These are phyloP conservation scores for Abramis brama DNA, from an alignment of 2,113 vertebrate species.

Conservation along the genomic window DNA sequence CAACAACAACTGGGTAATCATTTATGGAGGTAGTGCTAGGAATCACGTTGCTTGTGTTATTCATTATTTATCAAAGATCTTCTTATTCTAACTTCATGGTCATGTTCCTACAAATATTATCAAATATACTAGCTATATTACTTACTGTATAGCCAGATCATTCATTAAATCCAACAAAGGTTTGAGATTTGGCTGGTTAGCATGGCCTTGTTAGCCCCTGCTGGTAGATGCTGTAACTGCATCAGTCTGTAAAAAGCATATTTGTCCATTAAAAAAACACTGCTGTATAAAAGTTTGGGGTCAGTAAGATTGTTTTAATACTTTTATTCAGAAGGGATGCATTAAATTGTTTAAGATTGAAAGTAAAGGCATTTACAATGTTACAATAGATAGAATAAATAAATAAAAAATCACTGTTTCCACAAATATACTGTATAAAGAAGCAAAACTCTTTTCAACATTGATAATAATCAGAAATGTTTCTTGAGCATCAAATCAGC, in stretches of 20 bases:
- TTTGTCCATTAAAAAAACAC: background rate
- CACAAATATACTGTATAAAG: no score
- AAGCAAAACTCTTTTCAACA: no score
- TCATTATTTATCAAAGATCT: background rate
- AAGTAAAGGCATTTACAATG: no score
- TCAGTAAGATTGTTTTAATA: background rate
- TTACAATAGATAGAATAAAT: no score
- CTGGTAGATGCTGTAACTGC: background rate
- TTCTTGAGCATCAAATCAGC: no score
- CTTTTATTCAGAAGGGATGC: no score
- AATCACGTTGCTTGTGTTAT: background rate
- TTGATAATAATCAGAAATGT: no score
- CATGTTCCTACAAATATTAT: background rate
- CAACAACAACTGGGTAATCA: constrained; percentile 19
- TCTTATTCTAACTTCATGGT: background rate
- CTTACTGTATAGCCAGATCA: background rate
- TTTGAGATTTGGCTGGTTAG: background rate
- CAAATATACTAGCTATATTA: background rate
- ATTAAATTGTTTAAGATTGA: no score
- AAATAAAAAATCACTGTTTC: no score
- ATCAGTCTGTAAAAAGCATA: background rate
- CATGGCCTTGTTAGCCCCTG: background rate
- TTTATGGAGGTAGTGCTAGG: constrained; percentile 34
- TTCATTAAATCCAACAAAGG: background rate
- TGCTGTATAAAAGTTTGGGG: background rate